Conservation (phyloP, 2,888 invertebrate species). For the Tinea semifulvella region DNA sequence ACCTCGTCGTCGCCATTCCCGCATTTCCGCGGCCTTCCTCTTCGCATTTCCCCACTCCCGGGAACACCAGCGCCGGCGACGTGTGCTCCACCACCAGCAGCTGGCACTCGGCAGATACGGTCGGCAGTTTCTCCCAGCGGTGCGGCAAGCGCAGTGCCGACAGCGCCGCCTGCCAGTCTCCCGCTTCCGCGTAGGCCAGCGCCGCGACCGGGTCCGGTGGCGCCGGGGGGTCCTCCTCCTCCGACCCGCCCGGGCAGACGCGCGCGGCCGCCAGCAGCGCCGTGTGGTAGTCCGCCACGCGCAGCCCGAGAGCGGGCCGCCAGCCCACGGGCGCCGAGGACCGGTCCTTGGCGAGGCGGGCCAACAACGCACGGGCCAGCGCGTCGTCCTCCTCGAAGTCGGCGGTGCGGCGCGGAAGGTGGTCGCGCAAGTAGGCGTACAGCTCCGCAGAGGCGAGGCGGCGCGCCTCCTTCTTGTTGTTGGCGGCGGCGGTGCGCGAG, state of each 20-base stretch:
- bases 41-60: neutral
- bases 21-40: conserved; percentile 2
- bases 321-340: conserved; percentile 39
- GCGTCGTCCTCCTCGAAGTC: conserved; percentile 53
- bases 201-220: conserved; percentile 21
- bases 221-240: too few species aligned
- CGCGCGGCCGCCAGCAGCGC: conserved; percentile 22
- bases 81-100: conserved; percentile 25
- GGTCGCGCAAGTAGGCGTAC: conserved; percentile 42
- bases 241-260: conserved; percentile 18
- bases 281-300: conserved; percentile 37
- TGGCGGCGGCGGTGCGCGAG: conserved; percentile 60
- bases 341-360: conserved; percentile 18
- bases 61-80: conserved; percentile 22
- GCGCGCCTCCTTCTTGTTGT: conserved; percentile 73
- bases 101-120: conserved; percentile 40
- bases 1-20: neutral
- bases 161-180: conserved; percentile 38
- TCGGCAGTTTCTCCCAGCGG: conserved; percentile 27
- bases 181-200: conserved; percentile 19
- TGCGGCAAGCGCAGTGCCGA: conserved; percentile 23
- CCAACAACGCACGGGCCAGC: conserved; percentile 37
- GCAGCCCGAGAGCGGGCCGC: conserved; percentile 40
- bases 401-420: conserved; percentile 36
- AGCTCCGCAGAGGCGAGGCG: conserved; percentile 66